Evolutionary conservation across 2,888 invertebrate species (phyloP), one percentile per base, ranked within the genome.

Genomic region (Aromia moschata): DNA sequence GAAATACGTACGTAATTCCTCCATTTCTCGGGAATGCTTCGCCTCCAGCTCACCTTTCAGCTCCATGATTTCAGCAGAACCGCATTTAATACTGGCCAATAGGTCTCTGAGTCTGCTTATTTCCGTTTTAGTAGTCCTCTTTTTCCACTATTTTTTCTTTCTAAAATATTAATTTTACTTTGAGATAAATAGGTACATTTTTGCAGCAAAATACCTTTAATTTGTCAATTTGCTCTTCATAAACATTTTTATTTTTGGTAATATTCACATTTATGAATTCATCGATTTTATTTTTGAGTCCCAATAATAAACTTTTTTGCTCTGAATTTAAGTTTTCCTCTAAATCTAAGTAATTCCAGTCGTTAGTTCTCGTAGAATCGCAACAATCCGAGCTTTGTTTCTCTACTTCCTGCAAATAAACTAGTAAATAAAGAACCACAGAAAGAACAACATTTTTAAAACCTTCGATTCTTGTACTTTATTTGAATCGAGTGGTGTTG

Each of bases 1-100:
- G 74, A 92, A 93, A 73, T 92, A 93, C 7, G 86, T 89, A 41
- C 92, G 83, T 52, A 93, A 77, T 73, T 92, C 89, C 76, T 91
- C 91, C 88, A 93, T 89, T 77, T 93, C 90, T 63, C 86, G 87
- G 30, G 87, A 83, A 79, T 93, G 91, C 70, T 87, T 87, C 2
- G 79, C 74, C 53, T 87, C 86, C 18, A 91, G 77, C 70, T 90
- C 90, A 18, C 82, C 78, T 52, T 84, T 81, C 38, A 89, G 69
- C 11, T 83, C 82, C 9, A 84, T 81, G 14, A 89, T 77, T 57
- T 86, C 86, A 0, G 81, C 82, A 54, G 84, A 83, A 1, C 86
- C 86, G 43, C 85, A 84, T 73, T 87, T 86, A 0, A 87, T 83
- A 4, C 82, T 84, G 0, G 83, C 79, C 16, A 88, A 71, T 10